Percentiles rank a stretch among this genome's conserved stretches.
Evolutionary conservation across 2,888 invertebrate genomes (phyloP).

Genomic region (Malachius bipustulatus): DNA sequence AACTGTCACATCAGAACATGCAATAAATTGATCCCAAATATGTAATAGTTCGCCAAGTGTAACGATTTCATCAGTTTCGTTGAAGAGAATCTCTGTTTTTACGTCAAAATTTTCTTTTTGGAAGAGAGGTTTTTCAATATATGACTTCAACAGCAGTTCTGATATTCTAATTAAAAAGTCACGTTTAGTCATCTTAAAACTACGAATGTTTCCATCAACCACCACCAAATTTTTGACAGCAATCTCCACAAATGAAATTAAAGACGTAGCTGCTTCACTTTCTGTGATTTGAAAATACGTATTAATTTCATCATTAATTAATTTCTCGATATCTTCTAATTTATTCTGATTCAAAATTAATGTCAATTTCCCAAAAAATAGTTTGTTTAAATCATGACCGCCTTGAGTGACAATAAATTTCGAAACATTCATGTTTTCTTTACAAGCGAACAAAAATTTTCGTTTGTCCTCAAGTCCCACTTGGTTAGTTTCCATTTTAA

Average conservation of each 20-base stretch:
- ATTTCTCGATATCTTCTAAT: conserved; percentile 1
- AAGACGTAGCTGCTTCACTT: no score
- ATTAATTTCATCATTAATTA: background rate
- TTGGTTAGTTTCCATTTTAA: no score
- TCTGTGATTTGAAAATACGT: background rate
- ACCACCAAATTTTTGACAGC: no score
- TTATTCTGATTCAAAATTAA: background rate
- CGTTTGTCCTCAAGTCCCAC: no score
- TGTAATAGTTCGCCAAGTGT: background rate
- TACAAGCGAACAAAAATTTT: no score
- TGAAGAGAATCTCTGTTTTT: no score
- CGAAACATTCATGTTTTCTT: no score
- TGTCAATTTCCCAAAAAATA: background rate
- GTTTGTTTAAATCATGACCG: no score
- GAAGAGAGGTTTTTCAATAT: background rate
- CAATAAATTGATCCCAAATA: background rate
- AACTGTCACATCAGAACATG: background rate
- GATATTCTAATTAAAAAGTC: background rate
- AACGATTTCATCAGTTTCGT: no score
- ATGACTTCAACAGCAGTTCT: background rate
- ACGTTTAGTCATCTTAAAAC: background rate
- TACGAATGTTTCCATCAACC: background rate
- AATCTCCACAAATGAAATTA: no score
- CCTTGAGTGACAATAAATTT: no score
- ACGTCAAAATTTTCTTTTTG: background rate